These are phyloP conservation scores for Parasteatoda tepidariorum DNA, from an alignment of 1,140 invertebrate genomes.

Conservation along the genomic window DNA sequence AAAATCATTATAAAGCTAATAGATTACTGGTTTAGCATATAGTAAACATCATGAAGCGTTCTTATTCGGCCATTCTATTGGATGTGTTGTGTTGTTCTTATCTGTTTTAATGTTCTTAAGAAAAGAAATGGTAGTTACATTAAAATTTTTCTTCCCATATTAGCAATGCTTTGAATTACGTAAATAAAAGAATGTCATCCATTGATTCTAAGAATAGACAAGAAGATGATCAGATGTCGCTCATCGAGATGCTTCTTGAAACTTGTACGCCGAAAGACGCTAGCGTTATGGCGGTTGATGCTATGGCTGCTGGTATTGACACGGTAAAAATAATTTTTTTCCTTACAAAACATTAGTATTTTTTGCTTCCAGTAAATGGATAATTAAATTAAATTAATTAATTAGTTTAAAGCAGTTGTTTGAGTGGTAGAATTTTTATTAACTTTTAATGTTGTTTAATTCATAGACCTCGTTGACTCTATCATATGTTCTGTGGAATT, in stretches of 20 bases:
- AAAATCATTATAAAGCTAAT: too few relatives aligned
- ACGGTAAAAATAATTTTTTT: conserved; percentile 25
- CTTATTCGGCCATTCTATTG: too few relatives aligned
- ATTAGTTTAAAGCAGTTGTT: neutral
- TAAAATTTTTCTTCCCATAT: neutral
- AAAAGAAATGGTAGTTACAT: too few relatives aligned
- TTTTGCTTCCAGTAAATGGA: neutral
- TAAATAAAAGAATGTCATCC: neutral
- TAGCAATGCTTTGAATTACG: conserved; percentile 42
- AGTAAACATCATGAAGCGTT: too few relatives aligned
- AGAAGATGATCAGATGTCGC: neutral
- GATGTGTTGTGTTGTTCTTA: too few relatives aligned
- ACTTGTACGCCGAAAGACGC: conserved; percentile 26
- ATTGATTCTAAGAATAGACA: neutral
- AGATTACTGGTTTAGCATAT: too few relatives aligned
- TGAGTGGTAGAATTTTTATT: neutral
- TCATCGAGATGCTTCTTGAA: conserved; percentile 31
- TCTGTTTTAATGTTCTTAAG: too few relatives aligned
- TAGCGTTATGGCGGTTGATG: conserved; percentile 37
- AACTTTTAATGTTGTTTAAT: neutral
- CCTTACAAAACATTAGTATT: too few relatives aligned
- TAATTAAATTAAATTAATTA: too few relatives aligned
- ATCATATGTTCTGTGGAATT: conserved; percentile 67
- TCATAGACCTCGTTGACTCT: conserved; percentile 68
- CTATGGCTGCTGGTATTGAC: conserved; percentile 54